Base-by-base conservation (phyloP, 2,797 vertebrate genomes). In the Sylvia borin region DNA sequence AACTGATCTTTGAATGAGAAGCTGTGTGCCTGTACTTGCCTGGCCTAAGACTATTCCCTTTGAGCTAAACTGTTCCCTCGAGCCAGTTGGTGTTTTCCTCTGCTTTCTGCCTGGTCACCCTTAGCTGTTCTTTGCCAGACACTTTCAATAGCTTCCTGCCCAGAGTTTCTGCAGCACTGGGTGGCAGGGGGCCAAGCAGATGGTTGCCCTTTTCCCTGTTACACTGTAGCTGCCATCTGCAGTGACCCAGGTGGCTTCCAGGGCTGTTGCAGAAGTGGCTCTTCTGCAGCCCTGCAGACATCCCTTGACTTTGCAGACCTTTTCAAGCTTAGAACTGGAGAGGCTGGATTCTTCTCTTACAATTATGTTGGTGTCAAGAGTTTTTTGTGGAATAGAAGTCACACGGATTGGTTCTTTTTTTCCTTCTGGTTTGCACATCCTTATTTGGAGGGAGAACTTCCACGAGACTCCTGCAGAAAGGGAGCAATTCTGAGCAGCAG, bases 141-240 rank as follows among this genome's bases (percentile, higher is more conserved):
- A 1, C 38, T 83, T 42, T 1, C 2, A 8, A 1, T 11, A 8
- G 55, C 25, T 73, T 81, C 25, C 14, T 72, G 7, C 7, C 65
- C 25, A 32, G 21, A 0, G 5, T 48, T 60, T 77, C 11, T 57
- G 2, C 26, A 65, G 62, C 9, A 8, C 13, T 4, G 62, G 16
- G 24, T 66, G 83, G 70, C 54, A 32, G 7, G 2, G 1, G 31
- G 3, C 58, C 12, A 5, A 38, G 22, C 12, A 4, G 0, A 3
- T 12, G 47, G 3, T 40, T 88, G 70, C 25, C 11, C 64, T 81
- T 90, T 85, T 19, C 50, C 43, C 29, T 18, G 1, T 36, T 29
- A 2, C 0, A 0, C 19, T 14, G 45, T 5, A 25, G 53, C 29
- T 93, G 65, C 66, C 9, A 13, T 5, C 19, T 2, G 1, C 16